These are phyloP conservation scores for Meloe dianella DNA, from an alignment of 2,888 invertebrate genomes.

Conservation along the genomic window DNA sequence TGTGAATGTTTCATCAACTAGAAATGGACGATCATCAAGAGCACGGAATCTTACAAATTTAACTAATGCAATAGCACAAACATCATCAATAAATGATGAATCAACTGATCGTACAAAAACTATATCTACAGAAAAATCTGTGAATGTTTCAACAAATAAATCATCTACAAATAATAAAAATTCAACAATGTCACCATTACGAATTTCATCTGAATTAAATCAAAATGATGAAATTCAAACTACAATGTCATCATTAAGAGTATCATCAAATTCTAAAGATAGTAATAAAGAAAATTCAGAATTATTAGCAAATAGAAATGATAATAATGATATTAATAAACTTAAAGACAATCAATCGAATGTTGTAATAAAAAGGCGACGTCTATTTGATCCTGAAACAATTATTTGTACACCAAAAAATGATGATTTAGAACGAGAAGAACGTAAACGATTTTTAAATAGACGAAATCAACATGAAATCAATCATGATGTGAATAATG, in stretches of 20 bases:
- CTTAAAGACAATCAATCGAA: background rate
- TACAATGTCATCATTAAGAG: slow-evolving; percentile 19
- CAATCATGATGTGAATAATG: background rate
- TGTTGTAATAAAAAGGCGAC: background rate
- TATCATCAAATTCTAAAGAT: slow-evolving; percentile 2
- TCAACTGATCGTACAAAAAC: too few relatives aligned
- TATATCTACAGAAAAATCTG: background rate
- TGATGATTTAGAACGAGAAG: background rate
- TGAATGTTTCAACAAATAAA: background rate
- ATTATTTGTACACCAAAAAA: background rate
- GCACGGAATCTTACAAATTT: too few relatives aligned
- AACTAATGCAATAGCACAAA: too few relatives aligned
- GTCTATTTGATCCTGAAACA: background rate
- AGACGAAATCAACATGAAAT: background rate
- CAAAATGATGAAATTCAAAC: background rate
- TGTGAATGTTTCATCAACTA: too few relatives aligned
- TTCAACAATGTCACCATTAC: slow-evolving; percentile 2
- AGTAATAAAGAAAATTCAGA: background rate
- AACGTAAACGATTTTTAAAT: background rate
- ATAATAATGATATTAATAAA: background rate
- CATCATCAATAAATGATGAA: too few relatives aligned
- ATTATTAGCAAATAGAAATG: background rate
- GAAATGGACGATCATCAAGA: too few relatives aligned
- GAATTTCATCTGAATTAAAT: background rate
- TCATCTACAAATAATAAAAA: background rate